phyloP scores from a whole-genome alignment of 2,888 invertebrate species.

The Sycophila texana region DNA sequence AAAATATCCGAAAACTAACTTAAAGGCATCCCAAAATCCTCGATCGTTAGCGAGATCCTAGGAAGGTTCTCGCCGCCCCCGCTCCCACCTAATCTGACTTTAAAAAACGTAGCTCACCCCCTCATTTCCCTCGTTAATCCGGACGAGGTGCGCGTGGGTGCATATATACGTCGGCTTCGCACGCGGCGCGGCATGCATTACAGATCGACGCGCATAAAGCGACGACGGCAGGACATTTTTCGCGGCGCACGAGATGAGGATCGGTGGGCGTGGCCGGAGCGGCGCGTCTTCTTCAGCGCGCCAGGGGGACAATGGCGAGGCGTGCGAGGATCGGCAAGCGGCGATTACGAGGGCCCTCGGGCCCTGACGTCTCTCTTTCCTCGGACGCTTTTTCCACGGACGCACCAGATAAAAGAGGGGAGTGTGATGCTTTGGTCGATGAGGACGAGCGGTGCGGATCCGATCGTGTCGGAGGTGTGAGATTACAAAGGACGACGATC shows the following conservation, averaged over 20 bases:
- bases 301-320: constrained; percentile 47
- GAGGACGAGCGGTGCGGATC: constrained; percentile 47
- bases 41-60: constrained; percentile 27
- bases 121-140: constrained; percentile 28
- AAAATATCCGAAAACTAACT: background rate
- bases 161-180: constrained; percentile 33
- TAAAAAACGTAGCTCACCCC: constrained; percentile 22
- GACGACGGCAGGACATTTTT: constrained; percentile 38
- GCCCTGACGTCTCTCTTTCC: constrained; percentile 8
- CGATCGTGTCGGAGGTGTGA: constrained; percentile 71
- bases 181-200: constrained; percentile 7
- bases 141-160: background rate
- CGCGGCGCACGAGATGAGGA: constrained; percentile 58
- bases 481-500: constrained; percentile 71
- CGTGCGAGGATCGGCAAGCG: constrained; percentile 52
- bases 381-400: constrained; percentile 5
- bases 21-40: background rate
- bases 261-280: constrained; percentile 55
- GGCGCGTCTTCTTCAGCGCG: constrained; percentile 46
- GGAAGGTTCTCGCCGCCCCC: background rate
- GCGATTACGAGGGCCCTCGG: constrained; percentile 14
- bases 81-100: constrained; percentile 38
- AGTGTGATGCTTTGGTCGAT: too few species aligned
- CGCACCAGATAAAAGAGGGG: background rate
- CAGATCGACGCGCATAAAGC: constrained; percentile 30